A percentile compares a stretch with the other conserved stretches of the same genome.
Evolutionary conservation across 2,113 vertebrate genomes (phyloP).

Genomic region (Propithecus coquereli): DNA sequence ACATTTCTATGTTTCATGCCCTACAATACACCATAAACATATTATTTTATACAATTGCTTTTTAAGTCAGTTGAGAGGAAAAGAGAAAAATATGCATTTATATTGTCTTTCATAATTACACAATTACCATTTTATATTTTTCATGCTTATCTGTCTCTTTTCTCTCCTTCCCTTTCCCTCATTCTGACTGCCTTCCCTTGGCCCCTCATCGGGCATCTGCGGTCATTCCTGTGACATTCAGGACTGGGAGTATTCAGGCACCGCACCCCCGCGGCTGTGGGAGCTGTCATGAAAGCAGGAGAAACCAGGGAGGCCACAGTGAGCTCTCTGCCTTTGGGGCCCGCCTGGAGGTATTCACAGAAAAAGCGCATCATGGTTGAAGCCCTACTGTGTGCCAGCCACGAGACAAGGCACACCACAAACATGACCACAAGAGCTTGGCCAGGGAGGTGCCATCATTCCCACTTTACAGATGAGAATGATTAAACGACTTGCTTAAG

Average conservation of each 20-base stretch:
- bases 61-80: constrained; percentile 14
- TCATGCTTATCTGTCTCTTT: neutral
- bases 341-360: neutral
- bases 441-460: neutral
- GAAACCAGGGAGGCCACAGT: neutral
- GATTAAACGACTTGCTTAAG: neutral
- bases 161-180: neutral
- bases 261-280: no score
- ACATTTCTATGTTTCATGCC: neutral
- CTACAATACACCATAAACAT: neutral
- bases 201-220: neutral
- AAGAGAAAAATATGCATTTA: neutral
- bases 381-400: no score
- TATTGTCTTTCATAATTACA: neutral
- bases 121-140: neutral
- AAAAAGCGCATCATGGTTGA: neutral
- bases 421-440: neutral
- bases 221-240: neutral
- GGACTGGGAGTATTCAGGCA: no score
- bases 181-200: neutral
- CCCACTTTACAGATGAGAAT: neutral
- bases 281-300: neutral
- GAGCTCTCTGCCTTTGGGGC: neutral
- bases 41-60: neutral
- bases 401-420: rapidly evolving